phyloP scores from a whole-genome alignment of 2,113 vertebrate genomes.

The Oenanthe oenanthe region DNA sequence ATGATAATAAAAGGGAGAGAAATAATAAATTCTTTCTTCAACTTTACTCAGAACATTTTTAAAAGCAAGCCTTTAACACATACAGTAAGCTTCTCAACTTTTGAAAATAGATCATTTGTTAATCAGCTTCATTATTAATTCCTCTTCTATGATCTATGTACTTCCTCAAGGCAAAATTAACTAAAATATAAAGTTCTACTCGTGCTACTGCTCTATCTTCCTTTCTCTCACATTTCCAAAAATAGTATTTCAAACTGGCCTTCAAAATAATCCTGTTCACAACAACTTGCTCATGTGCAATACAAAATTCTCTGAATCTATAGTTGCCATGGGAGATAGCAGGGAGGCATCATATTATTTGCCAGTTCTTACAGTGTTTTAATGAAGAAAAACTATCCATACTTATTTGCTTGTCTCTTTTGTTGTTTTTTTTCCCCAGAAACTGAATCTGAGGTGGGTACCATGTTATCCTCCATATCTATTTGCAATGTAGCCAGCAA shows the following conservation, averaged over 20 bases:
- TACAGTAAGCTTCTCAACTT: neutral
- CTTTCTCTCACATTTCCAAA: neutral
- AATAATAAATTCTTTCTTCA: neutral
- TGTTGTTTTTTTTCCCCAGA: accelerated
- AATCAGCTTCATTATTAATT: neutral
- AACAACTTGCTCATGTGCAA: neutral
- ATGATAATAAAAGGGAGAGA: neutral
- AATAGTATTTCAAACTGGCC: neutral
- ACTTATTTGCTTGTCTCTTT: neutral
- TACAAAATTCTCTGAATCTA: neutral
- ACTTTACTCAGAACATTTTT: neutral
- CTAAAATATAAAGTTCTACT: neutral
- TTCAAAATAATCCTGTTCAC: neutral
- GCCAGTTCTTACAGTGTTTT: neutral
- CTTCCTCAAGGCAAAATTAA: neutral
- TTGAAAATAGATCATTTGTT: neutral
- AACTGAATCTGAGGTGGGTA: neutral
- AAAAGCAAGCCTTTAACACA: neutral
- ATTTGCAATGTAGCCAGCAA: neutral
- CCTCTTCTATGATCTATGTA: neutral
- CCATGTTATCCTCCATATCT: neutral
- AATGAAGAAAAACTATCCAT: neutral
- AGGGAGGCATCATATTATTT: neutral
- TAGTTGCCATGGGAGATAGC: neutral
- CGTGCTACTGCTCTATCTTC: neutral